Base-by-base conservation (phyloP, 1,140 invertebrate species). In the Drosophila pectinifera region DNA sequence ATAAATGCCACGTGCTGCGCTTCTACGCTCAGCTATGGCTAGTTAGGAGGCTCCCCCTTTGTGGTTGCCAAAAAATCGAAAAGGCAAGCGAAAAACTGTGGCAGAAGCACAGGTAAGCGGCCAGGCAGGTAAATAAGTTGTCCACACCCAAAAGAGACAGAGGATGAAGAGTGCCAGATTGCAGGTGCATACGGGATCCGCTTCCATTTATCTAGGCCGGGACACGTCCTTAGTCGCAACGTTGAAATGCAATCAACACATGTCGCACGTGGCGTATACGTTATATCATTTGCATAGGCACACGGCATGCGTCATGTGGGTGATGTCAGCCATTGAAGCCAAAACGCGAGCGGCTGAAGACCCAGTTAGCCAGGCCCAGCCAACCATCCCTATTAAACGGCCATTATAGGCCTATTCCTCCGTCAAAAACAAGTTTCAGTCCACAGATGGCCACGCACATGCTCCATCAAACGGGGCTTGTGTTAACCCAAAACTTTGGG, bases 1-100 rank as follows among this genome's bases (percentile, higher is more conserved):
- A 73, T 54, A 73, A 73, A 73, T 72, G 70, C 38, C 20, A 61
- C 39, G 67, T 73, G 67, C 67, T 62, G 70, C 70, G 70, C 70
- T 55, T 73, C 72, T 73, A 41, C 16, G 28, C 36, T 38, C 16
- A 34, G 72, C 62, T 73, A 41, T 22, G 68, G 26, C 58, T 63
- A 54, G 56, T 54, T 72, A 34, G 41, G 53, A 62, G 43, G 14
- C 31, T 42, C 28, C 42, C 5, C 24, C 28, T 20, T 43, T 43
- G 38, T 26, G 38, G 36, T 26, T 18, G n/a, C 36, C 11, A 28
- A 38, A 55, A 45, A 51, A 51, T 18, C 11, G 6, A 20, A 63
- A 55, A 38, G 38, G 39, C 36, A 64, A 49, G 39, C 58, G 38
- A 36, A 73, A 73, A 64, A 51, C 39, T 20, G 34, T 31, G 11